Evolutionary conservation across 1,140 invertebrate genomes (phyloP).

Genomic region (Theocolax elegans): DNA sequence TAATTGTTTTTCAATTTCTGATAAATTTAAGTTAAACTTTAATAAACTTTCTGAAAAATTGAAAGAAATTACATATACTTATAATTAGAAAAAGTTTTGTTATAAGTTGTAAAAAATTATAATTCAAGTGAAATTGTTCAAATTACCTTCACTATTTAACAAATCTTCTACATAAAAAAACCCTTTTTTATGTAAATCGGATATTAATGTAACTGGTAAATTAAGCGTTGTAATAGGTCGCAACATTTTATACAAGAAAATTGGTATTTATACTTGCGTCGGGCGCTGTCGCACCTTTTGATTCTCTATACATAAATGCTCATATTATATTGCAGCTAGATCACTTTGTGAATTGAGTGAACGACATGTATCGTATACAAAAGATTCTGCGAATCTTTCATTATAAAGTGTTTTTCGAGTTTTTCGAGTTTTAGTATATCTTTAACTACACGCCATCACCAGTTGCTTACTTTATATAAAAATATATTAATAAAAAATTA

Average conservation of each 20-base stretch:
- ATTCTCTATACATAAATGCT: no score
- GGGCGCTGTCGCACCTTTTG: no score
- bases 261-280: no score
- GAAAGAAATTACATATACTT: slow-evolving; percentile 11
- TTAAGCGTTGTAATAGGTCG: slow-evolving; percentile 45
- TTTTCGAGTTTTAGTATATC: no score
- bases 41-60: slow-evolving; percentile 38
- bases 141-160: slow-evolving; percentile 41
- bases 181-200: slow-evolving; percentile 44
- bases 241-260: slow-evolving; percentile 45
- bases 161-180: slow-evolving; percentile 49
- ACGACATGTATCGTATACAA: no score
- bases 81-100: background rate
- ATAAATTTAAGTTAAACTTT: slow-evolving; percentile 32
- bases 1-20: slow-evolving; percentile 30
- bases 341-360: no score
- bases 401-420: no score
- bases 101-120: slow-evolving; percentile 7
- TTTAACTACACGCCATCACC: no score
- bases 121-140: slow-evolving; percentile 1
- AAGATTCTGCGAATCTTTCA: no score
- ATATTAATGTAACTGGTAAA: slow-evolving; percentile 34
- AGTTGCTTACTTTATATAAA: no score
- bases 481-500: no score
- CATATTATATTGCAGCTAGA: no score